Percentiles rank a stretch among this genome's conserved stretches.
Conservation (phyloP, 1,140 invertebrate genomes). For the Araneus ventricosus region DNA sequence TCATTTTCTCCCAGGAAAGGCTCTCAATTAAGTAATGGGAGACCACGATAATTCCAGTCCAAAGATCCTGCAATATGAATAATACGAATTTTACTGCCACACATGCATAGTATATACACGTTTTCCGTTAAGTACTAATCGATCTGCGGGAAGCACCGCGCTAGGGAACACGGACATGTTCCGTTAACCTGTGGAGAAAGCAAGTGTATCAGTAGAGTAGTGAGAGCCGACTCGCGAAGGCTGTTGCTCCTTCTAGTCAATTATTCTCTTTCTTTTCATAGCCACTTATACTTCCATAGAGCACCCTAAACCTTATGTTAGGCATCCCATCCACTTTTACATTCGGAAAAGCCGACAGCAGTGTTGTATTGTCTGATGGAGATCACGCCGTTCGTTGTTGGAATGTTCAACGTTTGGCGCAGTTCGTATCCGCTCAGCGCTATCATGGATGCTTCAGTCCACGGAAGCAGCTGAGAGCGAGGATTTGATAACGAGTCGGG, state of each 20-base stretch:
- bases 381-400: conserved; percentile 37
- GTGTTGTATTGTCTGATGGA: conserved; percentile 19
- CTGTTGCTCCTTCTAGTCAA: conserved; percentile 73
- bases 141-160: conserved; percentile 33
- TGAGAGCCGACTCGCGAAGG: conserved; percentile 49
- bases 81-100: conserved; percentile 1
- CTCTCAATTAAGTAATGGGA: not conserved
- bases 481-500: conserved; percentile 34
- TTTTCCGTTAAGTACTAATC: conserved; percentile 47
- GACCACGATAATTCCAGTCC: not conserved
- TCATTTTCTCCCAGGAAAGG: not conserved
- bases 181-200: conserved; percentile 68
- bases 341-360: not conserved
- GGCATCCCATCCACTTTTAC: conserved; percentile 13
- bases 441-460: conserved; percentile 65
- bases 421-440: conserved; percentile 52
- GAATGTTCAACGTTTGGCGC: conserved; percentile 63
- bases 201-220: conserved; percentile 73
- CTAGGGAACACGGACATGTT: conserved; percentile 47
- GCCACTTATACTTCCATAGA: conserved; percentile 48
- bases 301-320: conserved; percentile 30
- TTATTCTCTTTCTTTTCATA: conserved; percentile 60
- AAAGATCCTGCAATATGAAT: not conserved
- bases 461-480: conserved; percentile 32
- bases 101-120: conserved; percentile 39